Conservation (phyloP, 2,113 vertebrate species). For the Odontesthes bonariensis region DNA sequence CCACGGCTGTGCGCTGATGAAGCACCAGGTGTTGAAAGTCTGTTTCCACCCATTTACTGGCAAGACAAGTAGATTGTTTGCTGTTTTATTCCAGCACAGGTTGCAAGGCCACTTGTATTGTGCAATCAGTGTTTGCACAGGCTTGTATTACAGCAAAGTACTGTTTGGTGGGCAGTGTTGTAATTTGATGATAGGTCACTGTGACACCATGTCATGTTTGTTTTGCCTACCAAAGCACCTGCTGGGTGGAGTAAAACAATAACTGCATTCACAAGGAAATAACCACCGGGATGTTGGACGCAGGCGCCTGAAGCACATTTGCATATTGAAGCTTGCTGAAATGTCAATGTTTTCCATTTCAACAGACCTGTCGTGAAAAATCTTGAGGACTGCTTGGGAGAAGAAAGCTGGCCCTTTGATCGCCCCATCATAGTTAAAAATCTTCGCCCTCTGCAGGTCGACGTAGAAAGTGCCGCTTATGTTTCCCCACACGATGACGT, state of each 20-base stretch:
- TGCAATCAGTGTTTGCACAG: constrained; percentile 19
- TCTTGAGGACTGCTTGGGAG: constrained; percentile 74
- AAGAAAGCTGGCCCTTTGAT: constrained; percentile 87
- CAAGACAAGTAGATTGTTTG: constrained; percentile 5
- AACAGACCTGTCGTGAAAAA: constrained; percentile 87
- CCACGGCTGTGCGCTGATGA: constrained; percentile 47
- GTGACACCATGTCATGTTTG: constrained; percentile 8
- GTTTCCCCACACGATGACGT: constrained; percentile 95
- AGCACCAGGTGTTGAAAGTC: constrained; percentile 78
- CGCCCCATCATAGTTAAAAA: constrained; percentile 84
- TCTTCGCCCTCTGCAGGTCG: constrained; percentile 88
- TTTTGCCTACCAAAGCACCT: not conserved
- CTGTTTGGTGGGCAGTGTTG: not conserved
- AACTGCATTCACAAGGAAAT: not conserved
- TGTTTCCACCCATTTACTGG: constrained; percentile 85
- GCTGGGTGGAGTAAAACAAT: not conserved
- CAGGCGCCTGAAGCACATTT: not conserved
- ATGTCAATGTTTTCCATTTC: not conserved
- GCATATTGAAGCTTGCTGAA: not conserved
- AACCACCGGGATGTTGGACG: not conserved
- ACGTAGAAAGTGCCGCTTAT: constrained; percentile 86
- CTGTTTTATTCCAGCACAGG: not conserved
- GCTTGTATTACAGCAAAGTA: not conserved
- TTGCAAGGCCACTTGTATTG: not conserved
- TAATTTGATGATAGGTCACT: not conserved